Percentiles rank a stretch among this genome's conserved stretches.
Evolutionary conservation across 2,888 invertebrate genomes (phyloP).

Genomic region (Brenthis ino): DNA sequence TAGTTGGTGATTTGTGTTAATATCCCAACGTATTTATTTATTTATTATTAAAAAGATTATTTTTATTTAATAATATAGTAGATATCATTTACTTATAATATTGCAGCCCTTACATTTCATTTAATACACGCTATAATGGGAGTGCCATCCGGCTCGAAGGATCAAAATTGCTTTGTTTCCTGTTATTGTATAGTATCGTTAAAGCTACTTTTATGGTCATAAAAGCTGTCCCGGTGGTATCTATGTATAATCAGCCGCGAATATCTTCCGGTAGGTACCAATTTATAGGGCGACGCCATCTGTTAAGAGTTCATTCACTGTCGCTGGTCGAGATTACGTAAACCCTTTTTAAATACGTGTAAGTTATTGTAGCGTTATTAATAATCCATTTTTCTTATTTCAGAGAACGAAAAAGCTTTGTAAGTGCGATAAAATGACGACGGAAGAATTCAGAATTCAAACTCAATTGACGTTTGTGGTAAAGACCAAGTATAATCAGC

Average conservation of each 20-base stretch:
- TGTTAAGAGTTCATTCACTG: constrained; percentile 51
- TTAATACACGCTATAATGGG: constrained; percentile 21
- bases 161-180: constrained; percentile 38
- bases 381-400: constrained; percentile 23
- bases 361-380: constrained; percentile 25
- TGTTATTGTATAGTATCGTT: constrained; percentile 35
- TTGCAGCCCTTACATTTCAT: not conserved
- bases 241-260: constrained; percentile 33
- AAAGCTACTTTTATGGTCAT: constrained; percentile 25
- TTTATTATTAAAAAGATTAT: too few species aligned
- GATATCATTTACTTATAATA: not conserved
- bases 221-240: constrained; percentile 35
- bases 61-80: not conserved
- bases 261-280: constrained; percentile 52
- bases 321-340: constrained; percentile 12
- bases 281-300: constrained; percentile 53
- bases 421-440: constrained; percentile 47
- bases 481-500: constrained; percentile 13
- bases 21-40: too few species aligned
- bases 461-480: constrained; percentile 31
- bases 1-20: too few species aligned
- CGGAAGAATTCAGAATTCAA: constrained; percentile 28
- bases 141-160: constrained; percentile 39
- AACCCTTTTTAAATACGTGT: constrained; percentile 22
- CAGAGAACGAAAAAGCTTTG: constrained; percentile 49